Conservation (phyloP, 2,797 vertebrate species). For the Aythya fuligula region DNA sequence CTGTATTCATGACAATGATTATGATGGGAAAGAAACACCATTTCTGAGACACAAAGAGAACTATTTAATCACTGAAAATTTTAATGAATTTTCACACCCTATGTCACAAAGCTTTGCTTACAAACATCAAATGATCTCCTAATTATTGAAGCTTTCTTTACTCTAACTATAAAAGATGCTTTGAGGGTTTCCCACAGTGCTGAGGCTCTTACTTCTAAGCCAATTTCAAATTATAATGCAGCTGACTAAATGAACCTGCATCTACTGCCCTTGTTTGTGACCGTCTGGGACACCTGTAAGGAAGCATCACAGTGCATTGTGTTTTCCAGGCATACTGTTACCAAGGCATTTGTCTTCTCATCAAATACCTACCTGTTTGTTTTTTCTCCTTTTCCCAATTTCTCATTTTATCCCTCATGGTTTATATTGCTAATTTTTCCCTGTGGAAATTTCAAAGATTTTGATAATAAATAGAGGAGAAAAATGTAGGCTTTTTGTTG, state of each 20-base stretch:
- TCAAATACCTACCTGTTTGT: background rate
- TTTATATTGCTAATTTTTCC: background rate
- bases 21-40: background rate
- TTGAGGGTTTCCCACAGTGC: background rate
- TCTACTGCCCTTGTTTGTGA: background rate
- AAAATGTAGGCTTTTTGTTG: background rate
- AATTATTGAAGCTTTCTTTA: conserved; percentile 8
- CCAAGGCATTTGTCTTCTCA: background rate
- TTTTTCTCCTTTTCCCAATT: background rate
- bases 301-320: background rate
- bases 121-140: conserved; percentile 11
- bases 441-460: background rate
- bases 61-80: background rate
- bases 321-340: background rate
- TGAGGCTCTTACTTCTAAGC: background rate
- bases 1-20: background rate
- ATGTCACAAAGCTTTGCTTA: background rate
- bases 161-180: background rate
- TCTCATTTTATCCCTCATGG: background rate
- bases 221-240: background rate
- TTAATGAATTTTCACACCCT: conserved; percentile 17
- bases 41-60: background rate
- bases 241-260: background rate
- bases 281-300: background rate
- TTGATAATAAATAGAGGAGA: background rate